phyloP scores from a whole-genome alignment of 2,888 invertebrate species.

The Pedicia rivosa region DNA sequence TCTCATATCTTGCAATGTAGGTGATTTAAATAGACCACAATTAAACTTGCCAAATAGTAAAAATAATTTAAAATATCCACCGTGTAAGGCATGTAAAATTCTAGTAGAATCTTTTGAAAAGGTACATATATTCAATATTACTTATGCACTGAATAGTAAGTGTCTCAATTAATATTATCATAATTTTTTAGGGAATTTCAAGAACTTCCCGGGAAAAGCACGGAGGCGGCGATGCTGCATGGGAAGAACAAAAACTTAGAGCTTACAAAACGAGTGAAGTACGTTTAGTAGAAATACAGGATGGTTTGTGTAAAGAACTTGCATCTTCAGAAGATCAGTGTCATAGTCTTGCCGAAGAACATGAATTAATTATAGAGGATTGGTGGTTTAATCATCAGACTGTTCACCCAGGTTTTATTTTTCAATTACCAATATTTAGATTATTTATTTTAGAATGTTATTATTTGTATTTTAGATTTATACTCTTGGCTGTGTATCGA shows the following conservation, averaged over 20 bases:
- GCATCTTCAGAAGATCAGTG: slow-evolving; percentile 62
- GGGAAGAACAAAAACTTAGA: slow-evolving; percentile 78
- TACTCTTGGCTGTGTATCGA: slow-evolving; percentile 66
- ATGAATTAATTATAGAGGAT: slow-evolving; percentile 66
- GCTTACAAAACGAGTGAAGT: slow-evolving; percentile 78
- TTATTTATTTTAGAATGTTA: no score
- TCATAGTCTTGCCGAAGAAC: slow-evolving; percentile 65
- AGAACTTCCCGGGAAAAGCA: slow-evolving; percentile 73
- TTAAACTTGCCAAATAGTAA: no score
- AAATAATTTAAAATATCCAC: slow-evolving; percentile 49
- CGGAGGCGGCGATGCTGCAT: slow-evolving; percentile 85
- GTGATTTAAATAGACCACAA: no score
- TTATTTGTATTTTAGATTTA: slow-evolving; percentile 41
- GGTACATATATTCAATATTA: slow-evolving; percentile 17
- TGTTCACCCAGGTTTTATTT: slow-evolving; percentile 16
- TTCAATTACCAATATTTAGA: no score
- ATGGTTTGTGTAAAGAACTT: slow-evolving; percentile 64
- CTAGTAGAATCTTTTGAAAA: slow-evolving; percentile 60
- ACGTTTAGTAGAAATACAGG: slow-evolving; percentile 80
- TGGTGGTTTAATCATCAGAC: slow-evolving; percentile 71
- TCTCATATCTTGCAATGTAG: no score
- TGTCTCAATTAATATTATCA: slow-evolving; percentile 2
- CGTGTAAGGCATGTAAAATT: slow-evolving; percentile 62
- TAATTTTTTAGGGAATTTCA: slow-evolving; percentile 43
- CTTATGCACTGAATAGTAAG: slow-evolving; percentile 5